A percentile compares a stretch with the other conserved stretches of the same genome.
phyloP scores from a whole-genome alignment of 2,888 invertebrate species.

The Andricus curvator region DNA sequence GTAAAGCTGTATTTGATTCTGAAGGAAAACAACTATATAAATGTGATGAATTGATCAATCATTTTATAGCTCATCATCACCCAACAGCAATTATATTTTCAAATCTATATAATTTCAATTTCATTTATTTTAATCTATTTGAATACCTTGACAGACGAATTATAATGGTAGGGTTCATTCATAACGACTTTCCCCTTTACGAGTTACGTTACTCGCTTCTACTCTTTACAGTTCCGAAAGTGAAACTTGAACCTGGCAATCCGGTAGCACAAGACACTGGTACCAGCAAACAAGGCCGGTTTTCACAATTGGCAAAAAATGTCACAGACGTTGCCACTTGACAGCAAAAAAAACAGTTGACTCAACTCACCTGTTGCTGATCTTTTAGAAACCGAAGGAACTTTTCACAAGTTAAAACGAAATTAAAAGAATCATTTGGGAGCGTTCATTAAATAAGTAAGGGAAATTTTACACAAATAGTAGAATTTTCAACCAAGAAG shows the following conservation, averaged over 20 bases:
- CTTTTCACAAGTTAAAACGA: background rate
- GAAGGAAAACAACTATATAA: no score
- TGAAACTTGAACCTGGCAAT: constrained; percentile 40
- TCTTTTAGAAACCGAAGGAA: background rate
- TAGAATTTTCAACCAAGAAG: no score
- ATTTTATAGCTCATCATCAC: background rate
- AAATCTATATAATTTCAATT: background rate
- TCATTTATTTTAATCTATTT: background rate
- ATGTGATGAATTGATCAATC: background rate
- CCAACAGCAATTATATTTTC: background rate
- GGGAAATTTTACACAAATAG: no score
- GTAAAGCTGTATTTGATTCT: no score
- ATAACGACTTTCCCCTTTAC: constrained; percentile 24
- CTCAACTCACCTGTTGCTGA: background rate
- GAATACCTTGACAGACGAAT: background rate
- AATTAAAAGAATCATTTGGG: background rate
- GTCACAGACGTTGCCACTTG: constrained; percentile 2
- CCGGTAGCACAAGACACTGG: constrained; percentile 26
- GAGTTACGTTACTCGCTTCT: constrained; percentile 15
- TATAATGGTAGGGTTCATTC: constrained; percentile 7
- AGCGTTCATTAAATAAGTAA: no score
- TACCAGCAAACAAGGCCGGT: background rate
- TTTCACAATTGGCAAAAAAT: constrained; percentile 31
- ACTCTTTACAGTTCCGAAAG: constrained; percentile 29
- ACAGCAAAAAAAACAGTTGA: background rate